Base-by-base conservation (phyloP, 2,888 invertebrate species). In the Megastigmus dorsalis region DNA sequence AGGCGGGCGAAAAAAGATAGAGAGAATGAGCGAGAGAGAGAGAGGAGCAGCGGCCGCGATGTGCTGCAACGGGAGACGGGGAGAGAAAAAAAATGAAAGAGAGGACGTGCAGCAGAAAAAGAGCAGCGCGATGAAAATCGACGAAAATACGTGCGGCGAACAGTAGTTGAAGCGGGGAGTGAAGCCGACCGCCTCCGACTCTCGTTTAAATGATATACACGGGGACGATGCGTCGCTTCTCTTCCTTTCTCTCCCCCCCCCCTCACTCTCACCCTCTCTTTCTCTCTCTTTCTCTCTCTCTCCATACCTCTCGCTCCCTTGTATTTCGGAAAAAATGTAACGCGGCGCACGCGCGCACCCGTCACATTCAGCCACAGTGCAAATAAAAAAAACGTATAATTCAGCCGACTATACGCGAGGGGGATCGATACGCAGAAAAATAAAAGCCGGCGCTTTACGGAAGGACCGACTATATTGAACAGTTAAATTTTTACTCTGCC, bases 1-100 rank as follows among this genome's bases (percentile, higher is more conserved):
- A 15, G 63, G 38, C 28, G 43, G 45, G 69, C 65, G 43, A 54
- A 75, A 71, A 77, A 76, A 77, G 63, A 69, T 20, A 72, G 18
- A 57, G 73, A 60, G 43, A 36, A 36, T 50, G 63, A 36, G 50
- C 55, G 38, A 36, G 57, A 59, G 71, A 45, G 59, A 33, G 50
- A 18, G n/a, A 6, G 41, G 10, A 15, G 43, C 36, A 57, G 55
- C 41, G 9, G 50, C 48, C 13, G 63, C 65, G 36, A 4, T 30
- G 4, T 20, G 45, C 9, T 45, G 57, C 59, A 68, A 18, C 69
- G 69, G 69, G 63, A 62, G 70, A 70, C 62, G 38, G 5, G 38
- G 33, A 33, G 13, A 41, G 10, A 26, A 15, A 13, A 9, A 15
- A n/a, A 54, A 30, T 13, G 15, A n/a, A 13, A 5, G 30, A 0